Evolutionary conservation across 2,888 invertebrate genomes (phyloP).

Genomic region (Neocrepidodera transversa): DNA sequence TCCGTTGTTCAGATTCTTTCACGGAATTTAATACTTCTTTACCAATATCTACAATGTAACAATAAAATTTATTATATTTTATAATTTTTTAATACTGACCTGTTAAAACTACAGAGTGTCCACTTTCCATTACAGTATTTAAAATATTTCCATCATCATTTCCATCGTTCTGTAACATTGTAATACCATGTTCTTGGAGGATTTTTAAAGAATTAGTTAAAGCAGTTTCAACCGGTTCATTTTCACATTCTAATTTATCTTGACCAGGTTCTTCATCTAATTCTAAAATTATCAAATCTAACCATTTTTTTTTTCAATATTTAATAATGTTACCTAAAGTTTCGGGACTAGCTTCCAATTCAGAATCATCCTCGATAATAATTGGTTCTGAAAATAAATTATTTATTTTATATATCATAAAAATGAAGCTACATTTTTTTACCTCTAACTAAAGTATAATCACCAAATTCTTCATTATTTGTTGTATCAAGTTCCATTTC

Average conservation of each 20-base stretch:
- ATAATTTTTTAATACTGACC: conserved; percentile 59
- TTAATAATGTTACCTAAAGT: too few relatives aligned
- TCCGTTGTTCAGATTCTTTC: conserved; percentile 55
- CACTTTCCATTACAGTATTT: conserved; percentile 82
- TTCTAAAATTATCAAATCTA: too few relatives aligned
- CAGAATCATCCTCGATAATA: conserved; percentile 13
- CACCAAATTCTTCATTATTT: conserved; percentile 23
- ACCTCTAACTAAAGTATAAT: conserved; percentile 19
- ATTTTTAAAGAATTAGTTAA: conserved; percentile 67
- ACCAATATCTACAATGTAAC: conserved; percentile 69
- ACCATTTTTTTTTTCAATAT: too few relatives aligned
- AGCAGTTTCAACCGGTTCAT: conserved; percentile 33
- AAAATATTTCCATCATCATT: conserved; percentile 75
- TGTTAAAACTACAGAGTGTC: conserved; percentile 84
- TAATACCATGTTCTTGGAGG: conserved; percentile 85
- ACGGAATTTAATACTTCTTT: conserved; percentile 74
- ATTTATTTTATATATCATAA: too few relatives aligned
- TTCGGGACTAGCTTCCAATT: conserved; percentile 17
- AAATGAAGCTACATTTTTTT: too few relatives aligned
- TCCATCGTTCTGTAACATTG: conserved; percentile 74
- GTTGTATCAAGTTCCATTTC: conserved; percentile 34
- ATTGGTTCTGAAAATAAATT: conserved; percentile 33
- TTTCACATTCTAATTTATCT: conserved; percentile 28
- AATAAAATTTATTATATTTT: neutral
- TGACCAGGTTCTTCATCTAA: conserved; percentile 26